phyloP scores from a whole-genome alignment of 2,888 invertebrate genomes.

The Sesia apiformis region DNA sequence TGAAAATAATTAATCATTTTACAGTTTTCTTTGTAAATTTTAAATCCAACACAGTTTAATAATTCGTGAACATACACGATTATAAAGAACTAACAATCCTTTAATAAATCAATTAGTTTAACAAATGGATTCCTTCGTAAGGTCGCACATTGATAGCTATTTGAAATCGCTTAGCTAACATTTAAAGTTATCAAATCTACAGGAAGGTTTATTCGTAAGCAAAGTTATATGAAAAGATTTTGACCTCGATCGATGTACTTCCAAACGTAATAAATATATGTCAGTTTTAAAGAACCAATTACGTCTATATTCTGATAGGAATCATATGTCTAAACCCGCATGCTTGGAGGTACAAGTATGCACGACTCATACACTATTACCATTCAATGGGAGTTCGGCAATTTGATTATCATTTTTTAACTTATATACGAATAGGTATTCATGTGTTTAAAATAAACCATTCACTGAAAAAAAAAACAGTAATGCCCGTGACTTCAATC shows the following conservation, averaged over 20 bases:
- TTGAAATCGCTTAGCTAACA: slow-evolving; percentile 22
- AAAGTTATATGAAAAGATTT: slow-evolving; percentile 17
- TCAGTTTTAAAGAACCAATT: slow-evolving; percentile 24
- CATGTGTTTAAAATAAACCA: too few relatives aligned
- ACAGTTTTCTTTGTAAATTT: background rate
- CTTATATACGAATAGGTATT: too few relatives aligned
- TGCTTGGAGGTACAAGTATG: too few relatives aligned
- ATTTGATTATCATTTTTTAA: too few relatives aligned
- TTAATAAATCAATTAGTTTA: slow-evolving; percentile 37
- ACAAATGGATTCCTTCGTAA: slow-evolving; percentile 33
- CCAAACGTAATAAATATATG: slow-evolving; percentile 23
- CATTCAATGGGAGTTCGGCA: too few relatives aligned
- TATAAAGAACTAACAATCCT: slow-evolving; percentile 11
- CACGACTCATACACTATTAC: too few relatives aligned
- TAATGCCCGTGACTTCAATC: too few relatives aligned
- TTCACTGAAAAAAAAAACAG: too few relatives aligned
- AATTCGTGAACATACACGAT: too few relatives aligned
- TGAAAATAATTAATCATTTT: background rate
- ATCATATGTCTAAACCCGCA: background rate
- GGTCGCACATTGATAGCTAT: slow-evolving; percentile 42
- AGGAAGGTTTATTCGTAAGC: slow-evolving; percentile 7
- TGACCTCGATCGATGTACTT: slow-evolving; percentile 23
- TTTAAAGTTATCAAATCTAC: slow-evolving; percentile 6
- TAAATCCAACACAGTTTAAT: background rate
- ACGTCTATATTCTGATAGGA: slow-evolving; percentile 11